A percentile compares a stretch with the other conserved stretches of the same genome.
phyloP scores from a whole-genome alignment of 2,888 invertebrate species.

The Plemyria rubiginata region DNA sequence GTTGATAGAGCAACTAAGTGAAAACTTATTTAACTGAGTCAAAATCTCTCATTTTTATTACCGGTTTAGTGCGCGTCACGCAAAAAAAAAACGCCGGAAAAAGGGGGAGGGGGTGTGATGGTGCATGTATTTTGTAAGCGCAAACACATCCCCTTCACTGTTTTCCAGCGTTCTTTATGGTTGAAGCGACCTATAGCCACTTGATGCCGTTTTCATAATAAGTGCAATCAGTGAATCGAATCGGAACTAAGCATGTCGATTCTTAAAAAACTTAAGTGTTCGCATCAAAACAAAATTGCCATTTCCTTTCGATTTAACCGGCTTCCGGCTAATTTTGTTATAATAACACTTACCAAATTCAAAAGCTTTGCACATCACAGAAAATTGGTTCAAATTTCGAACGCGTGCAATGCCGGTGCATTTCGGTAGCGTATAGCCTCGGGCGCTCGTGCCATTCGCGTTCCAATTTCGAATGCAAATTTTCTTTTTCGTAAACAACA shows the following conservation, averaged over 20 bases:
- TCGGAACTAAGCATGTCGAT: slow-evolving; percentile 26
- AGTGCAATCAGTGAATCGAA: slow-evolving; percentile 10
- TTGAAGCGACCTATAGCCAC: background rate
- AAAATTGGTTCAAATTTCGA: slow-evolving; percentile 35
- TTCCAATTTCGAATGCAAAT: slow-evolving; percentile 81
- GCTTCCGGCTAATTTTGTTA: slow-evolving; percentile 38
- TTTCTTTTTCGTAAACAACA: slow-evolving; percentile 64
- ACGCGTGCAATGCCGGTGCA: slow-evolving; percentile 55
- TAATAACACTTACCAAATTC: slow-evolving; percentile 11
- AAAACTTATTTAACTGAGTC: background rate
- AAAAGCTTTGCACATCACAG: slow-evolving; percentile 28
- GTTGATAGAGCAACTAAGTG: background rate
- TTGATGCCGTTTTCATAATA: background rate
- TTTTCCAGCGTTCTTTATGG: no score
- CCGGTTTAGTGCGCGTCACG: no score
- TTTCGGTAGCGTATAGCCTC: slow-evolving; percentile 73
- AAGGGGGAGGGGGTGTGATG: no score
- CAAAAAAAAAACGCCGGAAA: no score
- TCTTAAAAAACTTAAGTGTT: slow-evolving; percentile 12
- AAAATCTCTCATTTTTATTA: background rate
- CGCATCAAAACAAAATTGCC: slow-evolving; percentile 34
- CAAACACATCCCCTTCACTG: no score
- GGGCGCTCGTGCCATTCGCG: slow-evolving; percentile 78
- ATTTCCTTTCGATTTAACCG: slow-evolving; percentile 38
- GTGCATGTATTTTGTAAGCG: no score